These are phyloP conservation scores for Zeus faber DNA, from an alignment of 2,113 vertebrate genomes.

Conservation along the genomic window DNA sequence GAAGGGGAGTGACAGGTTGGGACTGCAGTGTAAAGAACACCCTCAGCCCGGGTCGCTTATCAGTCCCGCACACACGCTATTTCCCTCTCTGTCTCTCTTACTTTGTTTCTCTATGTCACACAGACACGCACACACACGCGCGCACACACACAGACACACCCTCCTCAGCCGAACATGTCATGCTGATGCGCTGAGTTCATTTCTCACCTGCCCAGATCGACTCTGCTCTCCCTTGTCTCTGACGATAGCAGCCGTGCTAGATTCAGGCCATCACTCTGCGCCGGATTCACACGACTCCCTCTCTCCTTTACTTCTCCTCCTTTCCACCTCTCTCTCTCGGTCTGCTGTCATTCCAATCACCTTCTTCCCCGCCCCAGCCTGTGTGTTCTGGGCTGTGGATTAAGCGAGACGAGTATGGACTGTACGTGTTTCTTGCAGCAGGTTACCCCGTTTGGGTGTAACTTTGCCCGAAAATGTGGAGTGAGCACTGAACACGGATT, in stretches of 20 bases:
- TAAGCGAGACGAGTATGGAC: too few species aligned
- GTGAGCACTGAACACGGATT: too few species aligned
- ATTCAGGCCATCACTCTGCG: slow-evolving; percentile 49
- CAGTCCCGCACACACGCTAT: slow-evolving; percentile 42
- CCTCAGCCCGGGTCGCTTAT: slow-evolving; percentile 51
- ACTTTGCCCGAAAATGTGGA: too few species aligned
- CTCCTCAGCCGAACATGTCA: slow-evolving; percentile 36
- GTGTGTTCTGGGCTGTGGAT: too few species aligned
- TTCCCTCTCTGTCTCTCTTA: slow-evolving; percentile 17
- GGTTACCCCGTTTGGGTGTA: too few species aligned
- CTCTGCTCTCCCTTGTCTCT: slow-evolving; percentile 26
- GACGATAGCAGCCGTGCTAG: slow-evolving; percentile 41
- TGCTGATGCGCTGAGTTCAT: slow-evolving; percentile 48
- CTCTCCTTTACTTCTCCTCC: slow-evolving; percentile 16
- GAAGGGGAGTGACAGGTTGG: slow-evolving; percentile 50
- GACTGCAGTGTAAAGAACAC: slow-evolving; percentile 42
- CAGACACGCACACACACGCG: slow-evolving; percentile 12
- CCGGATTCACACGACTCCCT: slow-evolving; percentile 20
- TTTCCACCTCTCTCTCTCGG: not conserved
- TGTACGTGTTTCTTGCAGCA: too few species aligned
- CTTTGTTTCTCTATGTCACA: slow-evolving; percentile 23
- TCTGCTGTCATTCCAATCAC: not conserved
- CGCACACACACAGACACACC: not conserved
- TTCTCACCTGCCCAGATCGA: slow-evolving; percentile 46
- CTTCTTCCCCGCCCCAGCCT: not conserved